phyloP scores from a whole-genome alignment of 37 sponge, comb jelly and placozoan genomes.

The Ianthella basta region DNA sequence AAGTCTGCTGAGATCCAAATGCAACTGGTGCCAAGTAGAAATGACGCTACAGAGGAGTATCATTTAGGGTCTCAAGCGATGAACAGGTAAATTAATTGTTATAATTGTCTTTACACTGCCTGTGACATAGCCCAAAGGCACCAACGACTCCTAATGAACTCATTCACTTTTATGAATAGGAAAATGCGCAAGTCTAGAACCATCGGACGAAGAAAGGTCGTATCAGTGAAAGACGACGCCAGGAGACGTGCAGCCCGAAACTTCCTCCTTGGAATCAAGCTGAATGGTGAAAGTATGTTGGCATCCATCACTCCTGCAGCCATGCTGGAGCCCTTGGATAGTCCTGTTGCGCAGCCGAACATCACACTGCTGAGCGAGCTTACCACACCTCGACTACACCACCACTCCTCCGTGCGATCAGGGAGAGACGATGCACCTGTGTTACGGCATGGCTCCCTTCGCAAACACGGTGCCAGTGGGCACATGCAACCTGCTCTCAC shows the following conservation, averaged over 20 bases:
- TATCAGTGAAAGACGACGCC: slow-evolving; percentile 63
- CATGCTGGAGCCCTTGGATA: background rate
- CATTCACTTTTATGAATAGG: background rate
- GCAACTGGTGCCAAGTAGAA: no score
- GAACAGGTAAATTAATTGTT: no score
- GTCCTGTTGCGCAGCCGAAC: no score
- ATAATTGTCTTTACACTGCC: no score
- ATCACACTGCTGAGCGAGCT: no score
- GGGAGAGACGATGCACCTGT: slow-evolving; percentile 5
- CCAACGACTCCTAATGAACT: no score
- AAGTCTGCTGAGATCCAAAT: no score
- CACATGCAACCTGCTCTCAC: background rate
- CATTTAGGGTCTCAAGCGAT: no score
- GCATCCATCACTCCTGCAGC: background rate
- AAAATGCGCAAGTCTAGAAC: slow-evolving; percentile 10
- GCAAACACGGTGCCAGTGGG: background rate
- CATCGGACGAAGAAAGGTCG: slow-evolving; percentile 1
- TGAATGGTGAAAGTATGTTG: slow-evolving; percentile 38
- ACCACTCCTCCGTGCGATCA: background rate
- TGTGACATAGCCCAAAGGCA: no score
- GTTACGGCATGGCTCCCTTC: slow-evolving; percentile 4
- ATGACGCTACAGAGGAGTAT: no score
- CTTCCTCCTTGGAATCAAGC: slow-evolving; percentile 67
- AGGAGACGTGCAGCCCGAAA: slow-evolving; percentile 67
- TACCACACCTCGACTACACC: background rate